Base-by-base conservation (phyloP, 2,113 vertebrate genomes). In the Anser cygnoides region DNA sequence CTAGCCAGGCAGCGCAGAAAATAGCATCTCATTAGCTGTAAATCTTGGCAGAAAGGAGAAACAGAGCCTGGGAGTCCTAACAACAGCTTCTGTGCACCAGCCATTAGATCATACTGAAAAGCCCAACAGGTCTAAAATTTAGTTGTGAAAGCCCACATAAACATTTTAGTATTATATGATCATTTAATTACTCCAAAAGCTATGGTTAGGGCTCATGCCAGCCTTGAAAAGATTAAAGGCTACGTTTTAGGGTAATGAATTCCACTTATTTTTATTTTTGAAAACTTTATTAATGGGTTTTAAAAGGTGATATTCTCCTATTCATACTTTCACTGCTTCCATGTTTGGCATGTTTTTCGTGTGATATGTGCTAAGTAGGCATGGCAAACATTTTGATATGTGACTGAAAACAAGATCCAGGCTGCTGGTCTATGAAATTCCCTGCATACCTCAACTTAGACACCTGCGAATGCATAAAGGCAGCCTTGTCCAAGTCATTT, bases 31-130 rank as follows among this genome's bases (percentile, higher is more conserved):
- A 92, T 95, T 94, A 93, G 78, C 67, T 4, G 3, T 74, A 94
- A 93, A 82, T 92, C 81, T 92, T 96, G 93, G 84, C 67, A 89
- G 74, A 80, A 94, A 87, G 84, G 31, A 37, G 74, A 93, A 96
- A 84, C 14, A 73, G 78, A 90, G 50, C 57, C 54, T 67, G 79
- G 70, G 89, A 94, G 78, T 57, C 77, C 54, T 87, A 93, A 92
- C 14, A 84, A 84, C 71, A 87, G 84, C 77, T 96, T 93, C 95
- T 93, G 89, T 92, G 74, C 77, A 91, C 73, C 35, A 92, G 59
- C 28, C 67, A 76, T 93, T 89, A 93, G 86, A 76, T 92, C 80
- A 87, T 26, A 29, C 44, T 77, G 92, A 84, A 95, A 92, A 92
- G 77, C 55, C 91, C 71, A 92, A 96, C 61, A 84, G 74, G 87